Base-by-base conservation (phyloP, 2,888 invertebrate species). In the Liposcelis brunnea region DNA sequence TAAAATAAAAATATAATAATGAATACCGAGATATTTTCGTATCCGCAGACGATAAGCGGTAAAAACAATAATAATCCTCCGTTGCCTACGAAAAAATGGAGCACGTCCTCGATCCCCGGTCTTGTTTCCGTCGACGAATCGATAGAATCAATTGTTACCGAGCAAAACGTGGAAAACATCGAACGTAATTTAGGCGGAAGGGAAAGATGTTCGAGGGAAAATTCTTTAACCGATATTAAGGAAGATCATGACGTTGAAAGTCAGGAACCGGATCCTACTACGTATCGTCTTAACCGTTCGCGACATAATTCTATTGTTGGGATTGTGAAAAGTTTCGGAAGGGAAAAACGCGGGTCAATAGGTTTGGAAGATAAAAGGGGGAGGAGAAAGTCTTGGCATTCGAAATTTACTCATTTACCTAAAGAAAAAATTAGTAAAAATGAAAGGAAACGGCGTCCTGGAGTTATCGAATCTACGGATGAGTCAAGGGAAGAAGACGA, bases 341-440 rank as follows among this genome's bases (percentile, higher is more conserved):
- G 26, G 26, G 26, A 26, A 8, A 26, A 26, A 26, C 26, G 26
- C 4, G 8, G 8, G 4, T 26, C 26, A 6, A 6, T 26, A 26
- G 26, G 26, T 6, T 8, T 55, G 15, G 61, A 58, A 46, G 63
- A 63, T 44, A 59, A 61, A 19, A 59, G 59, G 46, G 71, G 72
- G 11, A 67, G 75, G n/a, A 60, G 75, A 49, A 75, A 74, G 53
- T 75, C 75, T 3, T 75, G 75, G 76, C 75, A 67, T 51, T 61
- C 62, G 49, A 2, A 48, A 57, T 57, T 6, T 55, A 55, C 42
- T 61, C 59, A 21, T 40, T 19, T 40, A 19, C 40, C 40, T 7
- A 40, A 40, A 19, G 40, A 40, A 16, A 40, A 40, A 19, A 12
- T 40, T 6, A 40, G 40, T 19, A 54, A 51, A 52, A 48, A 54